Evolutionary conservation across 2,113 vertebrate genomes (phyloP).

Genomic region (Sander lucioperca): DNA sequence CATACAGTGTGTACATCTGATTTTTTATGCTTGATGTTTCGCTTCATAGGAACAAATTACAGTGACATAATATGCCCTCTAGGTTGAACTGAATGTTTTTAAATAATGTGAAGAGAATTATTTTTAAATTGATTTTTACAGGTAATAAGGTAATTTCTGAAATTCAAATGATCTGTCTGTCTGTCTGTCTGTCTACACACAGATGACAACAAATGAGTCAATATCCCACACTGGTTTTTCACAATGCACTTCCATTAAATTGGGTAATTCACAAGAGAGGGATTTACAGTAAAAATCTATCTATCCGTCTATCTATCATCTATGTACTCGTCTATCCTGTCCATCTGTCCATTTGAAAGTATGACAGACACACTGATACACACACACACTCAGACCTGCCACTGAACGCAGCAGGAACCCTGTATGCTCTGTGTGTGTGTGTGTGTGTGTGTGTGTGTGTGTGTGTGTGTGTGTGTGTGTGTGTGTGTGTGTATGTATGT

Average conservation of each 20-base stretch:
- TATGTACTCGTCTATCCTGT: constrained; percentile 7
- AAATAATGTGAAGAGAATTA: neutral
- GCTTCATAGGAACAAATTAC: neutral
- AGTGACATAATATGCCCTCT: too few relatives aligned
- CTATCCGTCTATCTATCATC: constrained; percentile 26
- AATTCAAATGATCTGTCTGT: neutral
- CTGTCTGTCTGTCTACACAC: neutral
- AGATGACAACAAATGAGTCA: neutral
- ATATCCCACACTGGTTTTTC: too few relatives aligned
- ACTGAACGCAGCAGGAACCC: too few relatives aligned
- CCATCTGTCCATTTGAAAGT: constrained; percentile 50
- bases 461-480: too few relatives aligned
- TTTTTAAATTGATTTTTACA: neutral
- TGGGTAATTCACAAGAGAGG: neutral
- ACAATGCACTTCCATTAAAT: too few relatives aligned
- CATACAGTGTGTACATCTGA: neutral
- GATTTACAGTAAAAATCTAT: constrained; percentile 8
- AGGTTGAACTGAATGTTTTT: neutral
- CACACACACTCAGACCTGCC: constrained; percentile 40
- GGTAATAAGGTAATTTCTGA: neutral
- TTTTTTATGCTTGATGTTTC: neutral
- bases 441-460: too few relatives aligned
- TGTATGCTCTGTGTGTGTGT: too few relatives aligned
- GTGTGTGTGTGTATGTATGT: constrained; percentile 11
- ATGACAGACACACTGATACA: constrained; percentile 42